Conservation (phyloP, 2,113 vertebrate genomes). For the Bambusicola thoracicus region DNA sequence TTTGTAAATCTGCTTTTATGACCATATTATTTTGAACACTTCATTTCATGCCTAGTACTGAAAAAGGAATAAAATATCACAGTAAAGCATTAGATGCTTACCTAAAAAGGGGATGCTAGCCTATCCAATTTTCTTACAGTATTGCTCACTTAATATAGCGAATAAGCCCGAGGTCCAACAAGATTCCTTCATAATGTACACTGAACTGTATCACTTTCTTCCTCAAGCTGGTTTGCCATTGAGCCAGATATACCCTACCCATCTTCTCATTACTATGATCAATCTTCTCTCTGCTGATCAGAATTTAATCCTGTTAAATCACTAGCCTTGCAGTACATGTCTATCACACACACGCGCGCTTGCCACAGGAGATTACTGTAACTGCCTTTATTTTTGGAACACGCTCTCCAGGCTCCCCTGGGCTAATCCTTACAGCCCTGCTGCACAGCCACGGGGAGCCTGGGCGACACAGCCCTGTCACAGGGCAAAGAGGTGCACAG, state of each 20-base stretch:
- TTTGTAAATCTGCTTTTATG: constrained; percentile 54
- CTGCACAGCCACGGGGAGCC: background rate
- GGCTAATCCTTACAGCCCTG: background rate
- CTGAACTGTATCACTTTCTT: background rate
- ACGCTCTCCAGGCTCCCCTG: background rate
- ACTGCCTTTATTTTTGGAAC: constrained; percentile 59
- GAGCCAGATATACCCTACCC: background rate
- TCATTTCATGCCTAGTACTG: constrained; percentile 43
- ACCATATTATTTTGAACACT: constrained; percentile 33
- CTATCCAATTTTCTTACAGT: constrained; percentile 38
- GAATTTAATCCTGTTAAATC: constrained; percentile 62
- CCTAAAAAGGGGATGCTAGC: constrained; percentile 9
- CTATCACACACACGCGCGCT: background rate
- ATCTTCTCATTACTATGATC: constrained; percentile 43
- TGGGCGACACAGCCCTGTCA: fast-evolving
- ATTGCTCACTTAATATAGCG: background rate
- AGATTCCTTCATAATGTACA: constrained; percentile 1
- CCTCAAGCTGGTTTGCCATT: constrained; percentile 1
- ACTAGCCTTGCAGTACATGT: background rate
- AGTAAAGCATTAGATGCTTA: constrained; percentile 24
- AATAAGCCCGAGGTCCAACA: constrained; percentile 6
- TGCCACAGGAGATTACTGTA: constrained; percentile 35
- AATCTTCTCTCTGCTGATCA: constrained; percentile 45
- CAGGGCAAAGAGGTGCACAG: fast-evolving
- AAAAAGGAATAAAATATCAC: constrained; percentile 21